Conservation (phyloP, 2,113 vertebrate genomes). For the Brachypteracias leptosomus region DNA sequence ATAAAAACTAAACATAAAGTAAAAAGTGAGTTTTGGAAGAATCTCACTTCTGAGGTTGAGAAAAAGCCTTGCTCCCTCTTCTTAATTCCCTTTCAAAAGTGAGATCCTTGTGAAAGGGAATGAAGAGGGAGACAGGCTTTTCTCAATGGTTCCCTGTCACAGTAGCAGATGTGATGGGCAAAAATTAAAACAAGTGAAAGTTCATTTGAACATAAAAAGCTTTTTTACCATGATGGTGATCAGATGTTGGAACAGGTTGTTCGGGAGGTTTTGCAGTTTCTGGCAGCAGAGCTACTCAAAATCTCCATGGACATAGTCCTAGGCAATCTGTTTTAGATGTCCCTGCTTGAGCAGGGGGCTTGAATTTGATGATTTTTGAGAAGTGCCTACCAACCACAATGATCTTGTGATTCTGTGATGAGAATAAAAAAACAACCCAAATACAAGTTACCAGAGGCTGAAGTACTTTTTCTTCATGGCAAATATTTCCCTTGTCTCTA, state of each 20-base stretch:
- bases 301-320: neutral
- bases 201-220: neutral
- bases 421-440: neutral
- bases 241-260: neutral
- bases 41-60: neutral
- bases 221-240: neutral
- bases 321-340: neutral
- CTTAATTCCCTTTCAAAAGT: no score
- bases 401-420: neutral
- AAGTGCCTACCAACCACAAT: neutral
- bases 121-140: neutral
- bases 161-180: neutral
- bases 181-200: neutral
- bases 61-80: no score
- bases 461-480: neutral
- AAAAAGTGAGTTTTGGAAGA: neutral
- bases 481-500: neutral
- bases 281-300: neutral
- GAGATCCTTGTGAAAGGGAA: neutral
- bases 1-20: neutral
- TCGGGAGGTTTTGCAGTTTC: neutral
- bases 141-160: no score
- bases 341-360: neutral
- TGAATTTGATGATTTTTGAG: neutral
- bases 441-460: neutral